Evolutionary conservation across 2,113 vertebrate species (phyloP), one percentile per base, ranked within the genome.

Genomic region (Ammodytes marinus): DNA sequence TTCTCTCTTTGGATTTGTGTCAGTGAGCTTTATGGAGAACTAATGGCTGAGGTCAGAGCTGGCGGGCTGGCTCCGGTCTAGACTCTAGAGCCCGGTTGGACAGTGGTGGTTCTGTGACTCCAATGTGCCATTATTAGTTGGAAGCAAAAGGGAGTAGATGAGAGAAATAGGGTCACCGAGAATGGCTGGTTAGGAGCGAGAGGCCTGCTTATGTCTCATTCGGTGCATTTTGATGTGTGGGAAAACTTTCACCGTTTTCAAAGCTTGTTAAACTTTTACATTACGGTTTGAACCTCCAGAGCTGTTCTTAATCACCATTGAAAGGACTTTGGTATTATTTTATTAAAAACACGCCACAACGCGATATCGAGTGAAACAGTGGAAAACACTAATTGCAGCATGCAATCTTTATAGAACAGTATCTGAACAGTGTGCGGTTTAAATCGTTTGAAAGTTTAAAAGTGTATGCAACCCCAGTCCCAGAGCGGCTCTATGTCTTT

Each of bases 21-120:
- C 88, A 88, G 53, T 85, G 88, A 87, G 88, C 68, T 90, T 87
- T 58, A 77, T 40, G 66, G 69, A 67, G 40, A 46, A 55, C 61
- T 85, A 79, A 81, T 57, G 73, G 58, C 14, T 39, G 66, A 77
- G 80, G 76, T 86, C 88, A 86, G 71, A 75, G 68, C 17, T 17
- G 15, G 53, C 66, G 27, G 27, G 27, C 27, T 27, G 27, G 27
- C 27, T 81, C 42, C 14, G n/a, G 86, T 84, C 70, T 69, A 74
- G 83, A 77, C 83, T 63, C 27, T 49, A n/a, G 43, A 46, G 75
- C 63, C 64, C 74, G 19, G 71, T 84, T 68, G 77, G 79, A 77
- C 75, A 55, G 73, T 9, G 15, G 39, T 52, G 54, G 42, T 69
- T 83, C 82, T 40, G 12, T 79, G 82, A 77, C 84, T 91, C 84